Base-by-base conservation (phyloP, 2,888 invertebrate species). In the Drosophila sordidula region DNA sequence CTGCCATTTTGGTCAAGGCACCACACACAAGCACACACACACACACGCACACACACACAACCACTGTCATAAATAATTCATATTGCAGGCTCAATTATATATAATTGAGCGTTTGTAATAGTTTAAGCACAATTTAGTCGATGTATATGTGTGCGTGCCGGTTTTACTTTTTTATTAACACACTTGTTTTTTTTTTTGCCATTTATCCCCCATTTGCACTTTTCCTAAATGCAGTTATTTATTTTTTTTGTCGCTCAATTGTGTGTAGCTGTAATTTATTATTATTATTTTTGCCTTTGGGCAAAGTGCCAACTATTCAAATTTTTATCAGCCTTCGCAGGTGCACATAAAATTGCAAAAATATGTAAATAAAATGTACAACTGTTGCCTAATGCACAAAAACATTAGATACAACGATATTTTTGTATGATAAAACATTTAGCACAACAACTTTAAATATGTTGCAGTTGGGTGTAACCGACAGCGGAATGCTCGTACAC, bases 261-360 rank as follows among this genome's bases (percentile, higher is more conserved):
- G 70, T 78, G 70, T 64, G 64, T 63, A 72, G 77, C 64, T 61
- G 68, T 79, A 84, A 82, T 82, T 82, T 84, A 81, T 81, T 67
- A 77, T 75, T 79, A 70, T 73, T 76, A 66, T 65, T 73, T 78
- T 73, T 62, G 67, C 69, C 46, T 69, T 64, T 74, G 76, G 83
- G 84, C 80, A 78, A 72, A 68, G 46, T 70, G 78, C 84, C 81
- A 84, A 78, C 64, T 59, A 52, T 64, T 52, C 59, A 65, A 44
- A 69, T 61, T 51, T 62, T 70, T 78, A 73, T 80, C 75, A 75
- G 62, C 50, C 46, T 47, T 57, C 36, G 50, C 62, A 71, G 79
- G 70, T 73, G 59, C n/a, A 26, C 41, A 42, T 36, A 62, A 62
- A 62, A 57, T 50, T 46, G 58, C 2, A 47, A 61, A 69, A 61